Percentiles rank a stretch among this genome's conserved stretches.
These are phyloP conservation scores for Nephrotoma flavescens DNA, from an alignment of 2,888 invertebrate species.

Conservation along the genomic window DNA sequence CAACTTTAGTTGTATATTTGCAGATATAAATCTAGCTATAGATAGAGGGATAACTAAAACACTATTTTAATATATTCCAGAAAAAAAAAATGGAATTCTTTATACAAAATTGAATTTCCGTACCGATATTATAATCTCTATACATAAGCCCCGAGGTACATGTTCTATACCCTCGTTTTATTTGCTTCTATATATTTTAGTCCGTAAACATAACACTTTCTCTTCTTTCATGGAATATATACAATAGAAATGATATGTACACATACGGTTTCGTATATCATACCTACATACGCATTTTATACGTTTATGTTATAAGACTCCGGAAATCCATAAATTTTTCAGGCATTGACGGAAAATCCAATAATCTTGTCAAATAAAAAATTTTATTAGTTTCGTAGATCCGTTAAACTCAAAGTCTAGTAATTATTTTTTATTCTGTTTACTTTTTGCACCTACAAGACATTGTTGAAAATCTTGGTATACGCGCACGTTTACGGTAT, in stretches of 20 bases:
- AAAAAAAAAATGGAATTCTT: neutral
- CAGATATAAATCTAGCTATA: no score
- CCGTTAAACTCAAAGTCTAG: neutral
- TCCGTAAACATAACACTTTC: neutral
- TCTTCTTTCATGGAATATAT: neutral
- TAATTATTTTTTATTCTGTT: neutral
- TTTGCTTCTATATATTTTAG: neutral
- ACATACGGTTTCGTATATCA: no score
- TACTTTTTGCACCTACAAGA: neutral
- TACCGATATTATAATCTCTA: neutral
- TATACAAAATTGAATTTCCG: neutral
- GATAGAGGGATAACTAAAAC: neutral
- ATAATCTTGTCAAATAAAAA: neutral
- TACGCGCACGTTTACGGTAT: no score
- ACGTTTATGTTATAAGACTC: neutral
- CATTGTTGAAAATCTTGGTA: no score
- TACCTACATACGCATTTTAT: neutral
- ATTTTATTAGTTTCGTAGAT: neutral
- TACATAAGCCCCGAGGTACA: neutral
- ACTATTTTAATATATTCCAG: neutral
- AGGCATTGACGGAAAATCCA: neutral
- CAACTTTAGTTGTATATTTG: constrained; percentile 34
- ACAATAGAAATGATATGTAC: no score
- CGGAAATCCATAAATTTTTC: neutral
- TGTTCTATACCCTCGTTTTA: neutral